Percentiles rank a stretch among this genome's conserved stretches.
phyloP scores from a whole-genome alignment of 2,888 invertebrate genomes.

The Apodemia duryi region DNA sequence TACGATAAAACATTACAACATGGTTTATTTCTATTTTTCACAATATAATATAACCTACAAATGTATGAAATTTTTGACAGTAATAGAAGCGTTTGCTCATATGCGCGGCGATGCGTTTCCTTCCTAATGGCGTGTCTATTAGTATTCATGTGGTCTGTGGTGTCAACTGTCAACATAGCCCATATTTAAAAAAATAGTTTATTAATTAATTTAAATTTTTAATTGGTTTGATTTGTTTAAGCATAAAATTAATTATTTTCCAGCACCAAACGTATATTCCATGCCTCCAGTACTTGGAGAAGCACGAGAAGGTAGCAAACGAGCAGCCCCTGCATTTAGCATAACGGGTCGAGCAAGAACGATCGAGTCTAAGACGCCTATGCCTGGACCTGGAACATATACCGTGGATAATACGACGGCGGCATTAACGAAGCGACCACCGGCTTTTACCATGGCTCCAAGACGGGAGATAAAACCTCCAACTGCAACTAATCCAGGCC shows the following conservation, averaged over 20 bases:
- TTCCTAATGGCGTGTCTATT: too few relatives aligned
- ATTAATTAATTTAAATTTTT: too few relatives aligned
- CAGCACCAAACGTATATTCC: slow-evolving; percentile 94
- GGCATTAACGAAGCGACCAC: slow-evolving; percentile 76
- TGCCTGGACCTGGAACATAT: slow-evolving; percentile 91
- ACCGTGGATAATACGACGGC: slow-evolving; percentile 79
- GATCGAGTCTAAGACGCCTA: slow-evolving; percentile 52
- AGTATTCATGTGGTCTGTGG: too few relatives aligned
- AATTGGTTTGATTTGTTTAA: too few relatives aligned
- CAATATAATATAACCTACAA: too few relatives aligned
- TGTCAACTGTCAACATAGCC: too few relatives aligned
- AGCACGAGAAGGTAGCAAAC: slow-evolving; percentile 72
- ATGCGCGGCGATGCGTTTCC: too few relatives aligned
- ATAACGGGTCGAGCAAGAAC: slow-evolving; percentile 90
- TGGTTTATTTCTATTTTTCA: too few relatives aligned
- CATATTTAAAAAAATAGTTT: too few relatives aligned
- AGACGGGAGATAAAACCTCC: slow-evolving; percentile 59
- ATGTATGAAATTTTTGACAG: too few relatives aligned
- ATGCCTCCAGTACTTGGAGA: slow-evolving; percentile 88
- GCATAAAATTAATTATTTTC: slow-evolving; percentile 33
- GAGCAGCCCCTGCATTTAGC: slow-evolving; percentile 92
- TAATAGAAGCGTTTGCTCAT: too few relatives aligned
- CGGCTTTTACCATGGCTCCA: slow-evolving; percentile 92
- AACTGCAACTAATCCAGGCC: slow-evolving; percentile 71
- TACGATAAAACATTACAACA: too few relatives aligned